Evolutionary conservation across 2,888 invertebrate genomes (phyloP).

Genomic region (Hanleya hanleyi): DNA sequence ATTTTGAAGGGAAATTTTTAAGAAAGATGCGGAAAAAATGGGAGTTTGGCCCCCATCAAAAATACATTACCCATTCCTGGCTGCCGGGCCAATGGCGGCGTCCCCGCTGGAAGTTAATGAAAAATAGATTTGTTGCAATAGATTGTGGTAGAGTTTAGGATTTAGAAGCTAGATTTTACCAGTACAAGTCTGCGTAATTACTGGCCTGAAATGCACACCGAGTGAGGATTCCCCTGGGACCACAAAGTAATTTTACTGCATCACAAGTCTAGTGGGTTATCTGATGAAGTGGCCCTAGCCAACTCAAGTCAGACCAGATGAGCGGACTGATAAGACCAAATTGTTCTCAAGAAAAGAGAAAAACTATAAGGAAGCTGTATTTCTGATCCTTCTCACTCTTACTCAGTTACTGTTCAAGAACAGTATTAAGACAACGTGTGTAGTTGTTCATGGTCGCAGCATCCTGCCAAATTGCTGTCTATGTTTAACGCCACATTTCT

Average conservation of each 20-base stretch:
- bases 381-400: no score
- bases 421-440: no score
- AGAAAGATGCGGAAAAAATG: slow-evolving; percentile 5
- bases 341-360: not conserved
- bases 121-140: slow-evolving; percentile 10
- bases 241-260: not conserved
- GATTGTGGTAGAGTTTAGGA: not conserved
- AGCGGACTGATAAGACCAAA: not conserved
- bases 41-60: not conserved
- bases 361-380: no score
- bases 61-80: not conserved
- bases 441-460: no score
- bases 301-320: not conserved
- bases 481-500: no score
- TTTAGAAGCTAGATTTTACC: not conserved
- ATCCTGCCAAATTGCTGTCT: no score
- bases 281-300: not conserved
- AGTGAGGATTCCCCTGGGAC: not conserved
- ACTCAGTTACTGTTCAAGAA: no score
- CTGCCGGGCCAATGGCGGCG: not conserved
- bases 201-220: not conserved
- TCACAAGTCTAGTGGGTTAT: not conserved
- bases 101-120: not conserved
- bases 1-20: no score
- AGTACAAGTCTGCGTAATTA: not conserved